Percentiles rank a stretch among this genome's conserved stretches.
Conservation (phyloP, 2,113 vertebrate genomes). For the Malurus elegans region DNA sequence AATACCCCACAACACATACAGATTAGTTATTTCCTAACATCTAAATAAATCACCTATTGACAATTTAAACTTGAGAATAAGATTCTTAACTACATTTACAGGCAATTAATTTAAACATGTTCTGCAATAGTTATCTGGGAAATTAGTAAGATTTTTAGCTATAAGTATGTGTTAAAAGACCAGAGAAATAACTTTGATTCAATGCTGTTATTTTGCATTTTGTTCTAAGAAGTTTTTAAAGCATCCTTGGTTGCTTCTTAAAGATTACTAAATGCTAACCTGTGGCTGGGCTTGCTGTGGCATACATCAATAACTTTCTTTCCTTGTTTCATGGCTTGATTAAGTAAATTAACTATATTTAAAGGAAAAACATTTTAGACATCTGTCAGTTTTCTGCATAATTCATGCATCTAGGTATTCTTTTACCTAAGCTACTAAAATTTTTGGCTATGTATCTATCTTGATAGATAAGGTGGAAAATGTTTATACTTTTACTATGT, state of each 20-base stretch:
- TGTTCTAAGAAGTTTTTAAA: not conserved
- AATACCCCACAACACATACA: not conserved
- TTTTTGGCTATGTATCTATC: not conserved
- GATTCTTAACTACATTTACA: not conserved
- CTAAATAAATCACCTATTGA: not conserved
- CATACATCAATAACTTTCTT: not conserved
- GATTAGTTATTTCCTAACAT: not conserved
- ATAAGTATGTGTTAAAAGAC: not conserved
- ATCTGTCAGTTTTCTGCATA: not conserved
- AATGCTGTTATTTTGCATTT: not conserved
- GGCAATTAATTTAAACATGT: not conserved
- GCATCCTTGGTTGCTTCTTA: not conserved
- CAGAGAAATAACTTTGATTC: not conserved
- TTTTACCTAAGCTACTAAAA: not conserved
- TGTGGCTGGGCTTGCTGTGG: not conserved
- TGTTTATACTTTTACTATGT: not conserved
- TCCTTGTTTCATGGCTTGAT: not conserved
- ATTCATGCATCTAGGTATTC: not conserved
- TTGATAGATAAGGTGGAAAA: accelerated
- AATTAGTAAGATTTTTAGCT: not conserved
- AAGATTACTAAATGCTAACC: not conserved
- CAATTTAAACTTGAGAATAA: not conserved
- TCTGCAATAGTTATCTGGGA: not conserved
- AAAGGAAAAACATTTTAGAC: not conserved
- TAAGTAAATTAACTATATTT: not conserved